Evolutionary conservation across 2,888 invertebrate genomes (phyloP).

Genomic region (Rhodophaea formosa): DNA sequence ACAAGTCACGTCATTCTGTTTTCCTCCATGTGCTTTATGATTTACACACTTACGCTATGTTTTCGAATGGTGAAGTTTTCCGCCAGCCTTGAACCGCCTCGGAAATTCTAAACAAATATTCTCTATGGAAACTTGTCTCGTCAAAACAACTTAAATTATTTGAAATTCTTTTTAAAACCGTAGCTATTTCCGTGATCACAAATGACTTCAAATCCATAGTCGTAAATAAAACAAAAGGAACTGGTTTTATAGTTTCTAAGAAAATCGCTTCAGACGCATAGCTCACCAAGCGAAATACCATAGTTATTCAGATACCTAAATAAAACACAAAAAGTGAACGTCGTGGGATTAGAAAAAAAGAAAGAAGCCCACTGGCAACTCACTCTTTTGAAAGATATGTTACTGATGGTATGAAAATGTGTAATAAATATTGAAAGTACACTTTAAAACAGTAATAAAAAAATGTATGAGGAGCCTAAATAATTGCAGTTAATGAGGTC

Average conservation of each 20-base stretch:
- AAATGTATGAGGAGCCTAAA: too few species aligned
- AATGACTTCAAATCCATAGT: background rate
- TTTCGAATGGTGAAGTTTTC: constrained; percentile 28
- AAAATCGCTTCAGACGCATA: background rate
- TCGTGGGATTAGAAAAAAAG: too few species aligned
- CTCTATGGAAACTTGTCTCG: background rate
- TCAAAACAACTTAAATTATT: background rate
- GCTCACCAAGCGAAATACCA: background rate
- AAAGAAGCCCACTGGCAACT: background rate
- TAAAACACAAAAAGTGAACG: too few species aligned
- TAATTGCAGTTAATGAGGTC: background rate
- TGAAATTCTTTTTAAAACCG: background rate
- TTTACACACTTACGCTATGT: constrained; percentile 31
- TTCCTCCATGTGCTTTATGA: constrained; percentile 36
- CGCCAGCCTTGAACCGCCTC: constrained; percentile 19
- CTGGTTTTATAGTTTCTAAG: background rate
- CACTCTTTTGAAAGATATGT: too few species aligned
- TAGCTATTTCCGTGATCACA: background rate
- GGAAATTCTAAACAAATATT: constrained; percentile 12
- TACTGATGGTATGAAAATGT: too few species aligned
- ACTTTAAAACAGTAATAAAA: too few species aligned
- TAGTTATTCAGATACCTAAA: too few species aligned
- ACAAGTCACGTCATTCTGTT: constrained; percentile 37
- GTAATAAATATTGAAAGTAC: too few species aligned
- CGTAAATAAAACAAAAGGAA: background rate